Base-by-base conservation (phyloP, 2,797 vertebrate species). In the Bradypodion ventrale region DNA sequence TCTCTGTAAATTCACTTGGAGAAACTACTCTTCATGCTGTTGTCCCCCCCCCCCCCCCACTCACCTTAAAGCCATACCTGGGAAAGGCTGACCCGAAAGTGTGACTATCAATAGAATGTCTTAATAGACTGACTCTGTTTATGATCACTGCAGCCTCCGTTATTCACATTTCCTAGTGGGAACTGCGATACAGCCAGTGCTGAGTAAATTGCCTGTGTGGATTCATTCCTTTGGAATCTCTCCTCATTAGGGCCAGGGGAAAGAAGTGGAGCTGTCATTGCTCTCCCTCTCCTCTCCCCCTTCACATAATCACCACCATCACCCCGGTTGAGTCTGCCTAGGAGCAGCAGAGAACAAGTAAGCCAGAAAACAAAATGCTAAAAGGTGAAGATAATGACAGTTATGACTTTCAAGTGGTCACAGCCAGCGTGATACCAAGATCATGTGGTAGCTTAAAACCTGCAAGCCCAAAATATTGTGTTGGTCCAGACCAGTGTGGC, bases 1-100 rank as follows among this genome's bases (percentile, higher is more conserved):
- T n/a, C 29, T 35, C 35, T 69, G 66, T 68, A 80, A 49, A 74
- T 82, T 4, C 66, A 16, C 83, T 92, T 92, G 87, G 8, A 89
- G 89, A 89, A 92, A 87, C 81, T n/a, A 44, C 68, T 88, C 78
- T 69, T 85, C 80, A 87, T 90, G 69, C 88, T 65, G 9, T 49
- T 59, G 35, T 44, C 19, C 16, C 80, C 25, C 16, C 19, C 16
- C 80, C 25, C 16, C 80, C n/a, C n/a, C n/a, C n/a, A n/a, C n/a
- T n/a, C n/a, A 27, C 32, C 84, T 87, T 75, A 83, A 77, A 82
- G 73, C 63, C 8, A 75, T 76, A 87, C 86, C 86, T 89, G 66
- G 83, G 87, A 87, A 93, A 77, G 84, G 5, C 46, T 7, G 73
- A 74, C 81, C 74, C 74, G 81, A 40, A 40, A 78, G 29, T 85